Conservation (phyloP, 2,113 vertebrate species). For the Pardalotus punctatus region DNA sequence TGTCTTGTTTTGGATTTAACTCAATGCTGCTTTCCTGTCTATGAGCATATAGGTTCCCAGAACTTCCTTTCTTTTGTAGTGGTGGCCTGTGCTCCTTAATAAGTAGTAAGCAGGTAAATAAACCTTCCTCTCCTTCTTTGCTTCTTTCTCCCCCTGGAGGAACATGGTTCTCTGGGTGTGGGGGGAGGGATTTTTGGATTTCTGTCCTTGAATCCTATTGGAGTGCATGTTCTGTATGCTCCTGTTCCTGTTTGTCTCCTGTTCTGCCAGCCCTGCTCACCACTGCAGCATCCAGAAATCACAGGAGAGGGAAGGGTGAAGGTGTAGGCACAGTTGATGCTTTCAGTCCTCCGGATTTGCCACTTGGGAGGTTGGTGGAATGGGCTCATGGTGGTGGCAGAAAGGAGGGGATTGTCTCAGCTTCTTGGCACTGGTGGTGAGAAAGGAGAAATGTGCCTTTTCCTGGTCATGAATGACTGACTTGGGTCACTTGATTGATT, state of each 20-base stretch:
- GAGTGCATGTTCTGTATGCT: background rate
- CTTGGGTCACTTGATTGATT: slow-evolving; percentile 56
- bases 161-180: background rate
- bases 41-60: background rate
- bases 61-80: background rate
- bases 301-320: background rate
- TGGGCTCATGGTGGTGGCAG: background rate
- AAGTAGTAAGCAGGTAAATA: background rate
- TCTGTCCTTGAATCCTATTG: background rate
- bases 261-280: background rate
- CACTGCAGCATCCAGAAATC: background rate
- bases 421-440: background rate
- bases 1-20: background rate
- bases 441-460: slow-evolving; percentile 52
- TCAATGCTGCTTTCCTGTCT: background rate
- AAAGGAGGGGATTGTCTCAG: background rate
- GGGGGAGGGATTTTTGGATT: background rate
- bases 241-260: background rate
- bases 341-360: background rate
- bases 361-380: background rate
- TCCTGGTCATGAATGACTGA: slow-evolving; percentile 16
- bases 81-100: background rate
- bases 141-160: background rate
- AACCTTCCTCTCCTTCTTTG: background rate
- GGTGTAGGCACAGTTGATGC: background rate